Percentiles rank a stretch among this genome's conserved stretches.
Conservation (phyloP, 2,888 invertebrate species). For the Ceriagrion tenellum region DNA sequence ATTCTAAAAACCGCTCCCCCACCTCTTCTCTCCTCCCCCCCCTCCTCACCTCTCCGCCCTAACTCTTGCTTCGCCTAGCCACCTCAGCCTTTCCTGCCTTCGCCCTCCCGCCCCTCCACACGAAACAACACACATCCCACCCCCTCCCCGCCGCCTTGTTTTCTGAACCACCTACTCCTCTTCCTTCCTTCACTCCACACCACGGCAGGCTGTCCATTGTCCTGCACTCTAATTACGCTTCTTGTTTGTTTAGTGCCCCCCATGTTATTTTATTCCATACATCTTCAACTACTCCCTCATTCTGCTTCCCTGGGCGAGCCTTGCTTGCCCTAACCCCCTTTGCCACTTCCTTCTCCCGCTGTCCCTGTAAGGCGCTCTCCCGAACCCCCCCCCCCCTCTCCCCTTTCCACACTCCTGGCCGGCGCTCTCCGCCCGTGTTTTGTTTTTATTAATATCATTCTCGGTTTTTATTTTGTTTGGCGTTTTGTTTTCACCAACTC, state of each 20-base stretch:
- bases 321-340: not conserved
- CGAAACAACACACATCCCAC: not conserved
- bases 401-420: no score
- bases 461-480: slow-evolving; percentile 24
- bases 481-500: not conserved
- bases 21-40: not conserved
- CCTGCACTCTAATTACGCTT: slow-evolving; percentile 63
- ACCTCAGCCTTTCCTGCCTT: not conserved
- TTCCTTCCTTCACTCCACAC: slow-evolving; percentile 22
- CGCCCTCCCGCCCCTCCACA: not conserved
- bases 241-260: slow-evolving; percentile 67
- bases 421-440: slow-evolving; percentile 46
- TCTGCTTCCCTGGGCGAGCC: not conserved
- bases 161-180: slow-evolving; percentile 8
- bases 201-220: slow-evolving; percentile 51
- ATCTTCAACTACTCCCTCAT: slow-evolving; percentile 59
- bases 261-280: slow-evolving; percentile 67
- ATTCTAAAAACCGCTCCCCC: slow-evolving; percentile 34
- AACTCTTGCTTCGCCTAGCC: not conserved
- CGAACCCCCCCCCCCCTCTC: not conserved
- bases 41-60: not conserved
- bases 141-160: not conserved
- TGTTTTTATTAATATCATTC: slow-evolving; percentile 55
- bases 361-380: slow-evolving; percentile 36
- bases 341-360: not conserved